phyloP scores from a whole-genome alignment of 1,140 invertebrate species.

The Listronotus bonariensis region DNA sequence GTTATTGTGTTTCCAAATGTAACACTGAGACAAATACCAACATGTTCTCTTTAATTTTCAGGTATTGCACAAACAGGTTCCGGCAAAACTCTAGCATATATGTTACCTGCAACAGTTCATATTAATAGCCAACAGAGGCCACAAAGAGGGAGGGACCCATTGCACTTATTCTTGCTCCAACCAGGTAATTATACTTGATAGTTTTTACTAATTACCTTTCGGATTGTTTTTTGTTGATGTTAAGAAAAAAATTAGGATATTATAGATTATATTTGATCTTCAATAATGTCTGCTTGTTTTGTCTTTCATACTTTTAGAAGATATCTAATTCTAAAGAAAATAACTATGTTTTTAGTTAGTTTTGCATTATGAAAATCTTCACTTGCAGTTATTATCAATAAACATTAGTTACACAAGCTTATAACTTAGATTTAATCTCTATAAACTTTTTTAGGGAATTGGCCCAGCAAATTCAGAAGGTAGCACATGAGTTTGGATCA shows the following conservation, averaged over 20 bases:
- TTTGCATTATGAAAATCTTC: too few relatives aligned
- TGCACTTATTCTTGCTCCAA: conserved; percentile 86
- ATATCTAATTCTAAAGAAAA: too few relatives aligned
- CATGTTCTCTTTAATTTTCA: conserved; percentile 61
- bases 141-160: conserved; percentile 87
- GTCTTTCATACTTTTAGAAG: too few relatives aligned
- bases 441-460: conserved; percentile 70
- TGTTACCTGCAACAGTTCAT: conserved; percentile 78
- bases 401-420: too few relatives aligned
- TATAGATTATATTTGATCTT: too few relatives aligned
- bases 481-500: conserved; percentile 88
- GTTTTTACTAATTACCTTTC: not conserved
- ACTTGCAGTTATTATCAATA: too few relatives aligned
- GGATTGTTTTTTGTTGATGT: not conserved
- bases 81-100: conserved; percentile 87
- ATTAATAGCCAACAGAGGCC: conserved; percentile 74
- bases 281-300: too few relatives aligned
- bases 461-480: conserved; percentile 96
- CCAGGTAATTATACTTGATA: conserved; percentile 59
- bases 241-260: too few relatives aligned
- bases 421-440: too few relatives aligned
- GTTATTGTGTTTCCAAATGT: too few relatives aligned
- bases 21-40: too few relatives aligned
- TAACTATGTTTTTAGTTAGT: too few relatives aligned
- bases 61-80: conserved; percentile 96